Evolutionary conservation across 2,113 vertebrate genomes (phyloP).

Genomic region (Brachyhypopomus occidentalis): DNA sequence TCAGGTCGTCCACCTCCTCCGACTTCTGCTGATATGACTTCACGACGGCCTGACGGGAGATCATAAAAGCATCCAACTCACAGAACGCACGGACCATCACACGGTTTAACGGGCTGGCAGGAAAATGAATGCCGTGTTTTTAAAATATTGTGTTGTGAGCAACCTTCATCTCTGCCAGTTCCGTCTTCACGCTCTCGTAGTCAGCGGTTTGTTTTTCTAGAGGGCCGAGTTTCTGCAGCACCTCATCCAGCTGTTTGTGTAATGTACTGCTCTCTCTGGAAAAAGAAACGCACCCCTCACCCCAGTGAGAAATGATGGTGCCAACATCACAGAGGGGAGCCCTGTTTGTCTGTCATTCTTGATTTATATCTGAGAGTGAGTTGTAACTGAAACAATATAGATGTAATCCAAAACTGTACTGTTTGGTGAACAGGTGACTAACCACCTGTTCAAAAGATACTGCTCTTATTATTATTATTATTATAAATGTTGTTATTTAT

Average conservation of each 20-base stretch:
- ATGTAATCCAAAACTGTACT: too few relatives aligned
- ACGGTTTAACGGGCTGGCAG: neutral
- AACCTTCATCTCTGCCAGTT: constrained; percentile 90
- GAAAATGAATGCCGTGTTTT: neutral
- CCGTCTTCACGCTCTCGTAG: constrained; percentile 77
- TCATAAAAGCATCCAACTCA: neutral
- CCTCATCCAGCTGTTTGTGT: constrained; percentile 86
- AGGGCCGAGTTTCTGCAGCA: constrained; percentile 81
- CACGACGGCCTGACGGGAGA: constrained; percentile 76
- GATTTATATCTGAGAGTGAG: neutral
- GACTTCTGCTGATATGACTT: constrained; percentile 78
- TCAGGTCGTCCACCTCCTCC: constrained; percentile 78
- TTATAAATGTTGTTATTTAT: too few relatives aligned
- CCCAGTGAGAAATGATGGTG: neutral
- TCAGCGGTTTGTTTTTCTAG: constrained; percentile 84
- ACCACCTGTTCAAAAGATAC: too few relatives aligned
- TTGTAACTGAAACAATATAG: too few relatives aligned
- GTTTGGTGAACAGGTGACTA: too few relatives aligned
- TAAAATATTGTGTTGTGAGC: neutral
- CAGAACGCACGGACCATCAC: neutral
- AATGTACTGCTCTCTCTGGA: constrained; percentile 84
- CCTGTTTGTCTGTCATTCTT: neutral
- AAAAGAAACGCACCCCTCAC: neutral
- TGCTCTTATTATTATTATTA: too few relatives aligned
- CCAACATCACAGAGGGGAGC: neutral